phyloP scores from a whole-genome alignment of 2,797 vertebrate species.

The Bradypodion pumilum region DNA sequence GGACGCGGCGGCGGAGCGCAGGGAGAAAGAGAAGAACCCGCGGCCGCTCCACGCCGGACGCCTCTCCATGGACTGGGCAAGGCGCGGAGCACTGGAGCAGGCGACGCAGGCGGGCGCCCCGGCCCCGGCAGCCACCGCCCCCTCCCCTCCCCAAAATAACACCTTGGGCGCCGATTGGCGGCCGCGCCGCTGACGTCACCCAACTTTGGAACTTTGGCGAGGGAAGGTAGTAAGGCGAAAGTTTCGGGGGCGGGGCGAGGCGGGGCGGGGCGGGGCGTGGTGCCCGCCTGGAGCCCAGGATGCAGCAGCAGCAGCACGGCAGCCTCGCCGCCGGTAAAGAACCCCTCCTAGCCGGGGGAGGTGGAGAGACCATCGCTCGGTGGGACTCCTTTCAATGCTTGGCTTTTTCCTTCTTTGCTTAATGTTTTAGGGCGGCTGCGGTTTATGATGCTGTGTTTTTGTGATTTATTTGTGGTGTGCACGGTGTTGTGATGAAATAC shows the following conservation, averaged over 20 bases:
- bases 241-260: slow-evolving; percentile 3
- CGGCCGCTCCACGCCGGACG: slow-evolving; percentile 22
- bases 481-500: too few relatives aligned
- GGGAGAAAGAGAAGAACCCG: not conserved
- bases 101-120: slow-evolving; percentile 46
- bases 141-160: slow-evolving; percentile 74
- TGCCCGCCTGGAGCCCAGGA: not conserved
- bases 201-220: slow-evolving; percentile 70
- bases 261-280: not conserved
- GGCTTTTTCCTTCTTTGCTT: too few relatives aligned
- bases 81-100: too few relatives aligned
- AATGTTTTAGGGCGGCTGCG: too few relatives aligned
- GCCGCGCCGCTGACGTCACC: slow-evolving; percentile 79
- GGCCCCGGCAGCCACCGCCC: slow-evolving; percentile 50
- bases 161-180: slow-evolving; percentile 76
- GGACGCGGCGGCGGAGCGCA: slow-evolving; percentile 23
- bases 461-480: too few relatives aligned
- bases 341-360: too few relatives aligned
- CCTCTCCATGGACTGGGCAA: slow-evolving; percentile 66
- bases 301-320: too few relatives aligned
- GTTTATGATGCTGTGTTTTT: too few relatives aligned
- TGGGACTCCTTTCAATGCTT: too few relatives aligned
- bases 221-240: slow-evolving; percentile 47
- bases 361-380: too few relatives aligned
- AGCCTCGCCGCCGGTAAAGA: too few relatives aligned